Evolutionary conservation across 2,113 vertebrate species (phyloP).

Genomic region (Cavia aperea): DNA sequence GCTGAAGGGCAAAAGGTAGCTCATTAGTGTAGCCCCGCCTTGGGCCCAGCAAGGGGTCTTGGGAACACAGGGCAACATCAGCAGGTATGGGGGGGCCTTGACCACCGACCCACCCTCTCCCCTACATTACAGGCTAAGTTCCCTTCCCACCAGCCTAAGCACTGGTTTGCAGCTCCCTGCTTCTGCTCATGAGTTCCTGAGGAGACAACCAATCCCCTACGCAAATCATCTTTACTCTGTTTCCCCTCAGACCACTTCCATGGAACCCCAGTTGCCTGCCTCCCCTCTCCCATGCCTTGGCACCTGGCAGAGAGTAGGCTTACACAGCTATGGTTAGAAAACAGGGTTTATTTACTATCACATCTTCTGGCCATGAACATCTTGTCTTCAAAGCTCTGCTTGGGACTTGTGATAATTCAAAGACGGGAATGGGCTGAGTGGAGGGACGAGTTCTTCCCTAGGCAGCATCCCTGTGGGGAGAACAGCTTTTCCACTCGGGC

Average conservation of each 20-base stretch:
- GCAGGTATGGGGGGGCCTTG: neutral
- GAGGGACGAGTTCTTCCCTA: neutral
- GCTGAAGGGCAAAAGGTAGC: conserved; percentile 86
- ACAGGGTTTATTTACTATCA: accelerated
- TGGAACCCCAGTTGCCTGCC: neutral
- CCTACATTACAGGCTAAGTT: neutral
- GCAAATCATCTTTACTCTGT: neutral
- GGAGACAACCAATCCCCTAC: neutral
- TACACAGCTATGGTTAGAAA: neutral
- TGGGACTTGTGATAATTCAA: neutral
- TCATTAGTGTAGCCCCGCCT: conserved; percentile 81
- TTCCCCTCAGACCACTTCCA: neutral
- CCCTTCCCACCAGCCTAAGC: neutral
- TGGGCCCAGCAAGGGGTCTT: conserved; percentile 63
- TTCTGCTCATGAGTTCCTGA: neutral
- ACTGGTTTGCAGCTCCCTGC: neutral
- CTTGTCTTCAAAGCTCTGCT: conserved; percentile 15
- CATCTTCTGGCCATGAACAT: neutral
- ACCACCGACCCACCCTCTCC: neutral
- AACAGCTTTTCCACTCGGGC: neutral
- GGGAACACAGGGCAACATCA: conserved; percentile 30
- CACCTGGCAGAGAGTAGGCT: neutral
- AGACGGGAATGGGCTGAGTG: neutral
- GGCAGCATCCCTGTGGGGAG: neutral
- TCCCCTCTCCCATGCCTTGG: neutral